A percentile compares a stretch with the other conserved stretches of the same genome.
These are phyloP conservation scores for Tricholauxania praeusta DNA, from an alignment of 2,888 invertebrate species.

Conservation along the genomic window DNA sequence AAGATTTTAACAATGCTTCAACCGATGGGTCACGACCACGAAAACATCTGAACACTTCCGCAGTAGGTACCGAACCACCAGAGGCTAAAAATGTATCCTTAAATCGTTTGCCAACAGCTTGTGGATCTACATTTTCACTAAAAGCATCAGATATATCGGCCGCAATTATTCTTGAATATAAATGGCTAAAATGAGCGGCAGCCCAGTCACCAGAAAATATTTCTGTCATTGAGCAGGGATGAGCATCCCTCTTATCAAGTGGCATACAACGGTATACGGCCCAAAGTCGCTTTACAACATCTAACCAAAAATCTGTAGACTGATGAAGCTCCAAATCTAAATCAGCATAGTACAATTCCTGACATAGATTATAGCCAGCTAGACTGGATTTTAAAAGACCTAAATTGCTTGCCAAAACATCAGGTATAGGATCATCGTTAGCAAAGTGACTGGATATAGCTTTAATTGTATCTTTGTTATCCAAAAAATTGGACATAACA, in stretches of 20 bases:
- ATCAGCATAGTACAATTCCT: slow-evolving; percentile 83
- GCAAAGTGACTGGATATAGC: slow-evolving; percentile 81
- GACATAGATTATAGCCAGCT: slow-evolving; percentile 83
- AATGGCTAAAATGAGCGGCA: slow-evolving; percentile 85
- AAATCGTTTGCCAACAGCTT: slow-evolving; percentile 77
- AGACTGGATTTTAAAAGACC: slow-evolving; percentile 78
- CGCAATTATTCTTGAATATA: slow-evolving; percentile 91
- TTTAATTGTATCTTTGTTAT: slow-evolving; percentile 73
- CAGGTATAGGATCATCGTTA: slow-evolving; percentile 79
- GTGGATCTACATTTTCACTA: slow-evolving; percentile 65
- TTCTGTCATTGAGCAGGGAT: slow-evolving; percentile 86
- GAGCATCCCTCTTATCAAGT: slow-evolving; percentile 82
- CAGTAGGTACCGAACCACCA: slow-evolving; percentile 85
- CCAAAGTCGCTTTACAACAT: slow-evolving; percentile 83
- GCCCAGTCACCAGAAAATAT: slow-evolving; percentile 88
- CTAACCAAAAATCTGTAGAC: slow-evolving; percentile 84
- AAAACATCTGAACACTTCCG: slow-evolving; percentile 90
- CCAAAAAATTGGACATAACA: slow-evolving; percentile 86
- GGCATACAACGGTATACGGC: slow-evolving; percentile 83
- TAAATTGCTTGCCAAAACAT: slow-evolving; percentile 75
- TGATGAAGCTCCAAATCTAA: slow-evolving; percentile 87
- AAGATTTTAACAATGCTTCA: slow-evolving; percentile 77
- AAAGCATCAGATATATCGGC: slow-evolving; percentile 92
- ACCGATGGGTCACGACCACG: slow-evolving; percentile 92
- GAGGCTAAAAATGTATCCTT: slow-evolving; percentile 85